A percentile compares a stretch with the other conserved stretches of the same genome.
Conservation (phyloP, 2,797 vertebrate species). For the Crax fasciolata region DNA sequence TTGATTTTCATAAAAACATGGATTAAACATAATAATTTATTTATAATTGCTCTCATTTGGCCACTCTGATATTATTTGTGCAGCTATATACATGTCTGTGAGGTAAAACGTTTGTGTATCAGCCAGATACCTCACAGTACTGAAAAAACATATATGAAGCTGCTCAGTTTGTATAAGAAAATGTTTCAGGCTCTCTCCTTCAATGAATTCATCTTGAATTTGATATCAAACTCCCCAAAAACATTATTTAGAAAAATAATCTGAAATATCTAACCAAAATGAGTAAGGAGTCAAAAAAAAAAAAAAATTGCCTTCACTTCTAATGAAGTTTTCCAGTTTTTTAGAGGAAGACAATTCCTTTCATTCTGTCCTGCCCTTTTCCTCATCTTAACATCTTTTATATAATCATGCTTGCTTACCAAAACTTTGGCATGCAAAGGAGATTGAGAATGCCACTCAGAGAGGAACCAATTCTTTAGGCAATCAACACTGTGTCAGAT, state of each 20-base stretch:
- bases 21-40: not conserved
- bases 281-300: not conserved
- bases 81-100: not conserved
- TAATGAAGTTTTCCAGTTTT: not conserved
- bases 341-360: not conserved
- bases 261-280: not conserved
- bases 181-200: not conserved
- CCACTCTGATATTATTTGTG: not conserved
- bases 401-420: not conserved
- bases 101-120: not conserved
- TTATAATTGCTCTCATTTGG: not conserved
- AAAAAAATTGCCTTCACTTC: not conserved
- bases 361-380: not conserved
- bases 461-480: not conserved
- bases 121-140: not conserved
- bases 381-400: not conserved
- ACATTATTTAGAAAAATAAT: not conserved
- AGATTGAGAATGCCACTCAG: not conserved
- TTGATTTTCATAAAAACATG: not conserved
- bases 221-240: not conserved
- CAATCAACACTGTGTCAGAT: not conserved
- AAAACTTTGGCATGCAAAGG: not conserved
- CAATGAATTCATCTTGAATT: not conserved
- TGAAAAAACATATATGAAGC: not conserved
- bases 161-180: not conserved